Percentiles rank a stretch among this genome's conserved stretches.
Conservation (phyloP, 2,113 vertebrate species). For the Tragelaphus strepsiceros region DNA sequence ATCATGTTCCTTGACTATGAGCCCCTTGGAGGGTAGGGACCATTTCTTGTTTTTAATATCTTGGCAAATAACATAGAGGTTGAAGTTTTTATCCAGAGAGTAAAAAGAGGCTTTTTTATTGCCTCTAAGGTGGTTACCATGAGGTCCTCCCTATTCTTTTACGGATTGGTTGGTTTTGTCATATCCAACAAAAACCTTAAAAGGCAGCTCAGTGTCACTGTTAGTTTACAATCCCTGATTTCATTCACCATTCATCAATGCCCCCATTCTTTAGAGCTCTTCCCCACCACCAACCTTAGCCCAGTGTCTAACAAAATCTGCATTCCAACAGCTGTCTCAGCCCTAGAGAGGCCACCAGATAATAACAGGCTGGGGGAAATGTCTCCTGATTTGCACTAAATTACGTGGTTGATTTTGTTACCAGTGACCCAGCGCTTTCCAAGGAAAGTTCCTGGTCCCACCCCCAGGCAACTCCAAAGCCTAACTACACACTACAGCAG, state of each 20-base stretch:
- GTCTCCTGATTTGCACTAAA: constrained; percentile 60
- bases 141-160: constrained; percentile 37
- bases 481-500: constrained; percentile 33
- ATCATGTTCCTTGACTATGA: not conserved
- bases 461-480: constrained; percentile 33
- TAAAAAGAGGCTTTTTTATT: constrained; percentile 21
- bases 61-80: not conserved
- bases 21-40: constrained; percentile 20
- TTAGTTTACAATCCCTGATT: constrained; percentile 52
- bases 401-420: constrained; percentile 62
- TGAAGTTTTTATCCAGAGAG: not conserved
- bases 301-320: constrained; percentile 57
- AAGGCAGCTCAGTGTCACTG: constrained; percentile 37
- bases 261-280: constrained; percentile 52
- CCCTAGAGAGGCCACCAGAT: constrained; percentile 44
- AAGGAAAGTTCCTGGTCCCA: constrained; percentile 53
- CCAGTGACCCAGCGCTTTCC: constrained; percentile 53
- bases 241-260: constrained; percentile 58
- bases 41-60: not conserved
- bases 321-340: constrained; percentile 63
- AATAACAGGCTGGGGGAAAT: constrained; percentile 40
- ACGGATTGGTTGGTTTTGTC: constrained; percentile 40
- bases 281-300: constrained; percentile 45
- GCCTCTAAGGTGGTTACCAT: constrained; percentile 28
- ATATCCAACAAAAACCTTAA: constrained; percentile 46